Evolutionary conservation across 2,797 vertebrate genomes (phyloP).

Genomic region (Neomorphus geoffroyi): DNA sequence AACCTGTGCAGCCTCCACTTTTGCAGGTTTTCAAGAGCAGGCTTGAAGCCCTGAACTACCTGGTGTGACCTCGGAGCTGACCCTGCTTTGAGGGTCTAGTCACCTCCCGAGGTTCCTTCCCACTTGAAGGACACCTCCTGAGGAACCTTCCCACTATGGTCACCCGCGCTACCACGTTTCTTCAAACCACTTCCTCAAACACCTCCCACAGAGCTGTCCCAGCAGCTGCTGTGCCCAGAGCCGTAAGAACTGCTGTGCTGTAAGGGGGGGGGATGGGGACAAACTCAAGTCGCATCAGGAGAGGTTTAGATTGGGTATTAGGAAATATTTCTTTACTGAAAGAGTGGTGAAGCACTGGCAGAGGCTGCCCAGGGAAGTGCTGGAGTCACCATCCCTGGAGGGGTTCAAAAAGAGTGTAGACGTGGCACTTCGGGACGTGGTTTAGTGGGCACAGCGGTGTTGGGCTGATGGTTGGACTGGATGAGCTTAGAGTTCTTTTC

Average conservation of each 20-base stretch:
- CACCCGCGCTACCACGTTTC: neutral
- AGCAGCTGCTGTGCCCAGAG: neutral
- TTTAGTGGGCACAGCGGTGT: too few species aligned
- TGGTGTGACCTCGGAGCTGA: neutral
- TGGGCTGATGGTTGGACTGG: too few species aligned
- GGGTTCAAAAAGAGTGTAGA: too few species aligned
- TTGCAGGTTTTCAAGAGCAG: neutral
- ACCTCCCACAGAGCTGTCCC: neutral
- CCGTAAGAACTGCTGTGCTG: neutral
- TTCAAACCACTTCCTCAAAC: neutral
- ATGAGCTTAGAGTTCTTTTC: too few species aligned
- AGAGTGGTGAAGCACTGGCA: too few species aligned
- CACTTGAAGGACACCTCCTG: neutral
- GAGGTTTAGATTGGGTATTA: too few species aligned
- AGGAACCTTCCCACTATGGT: neutral
- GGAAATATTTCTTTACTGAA: too few species aligned
- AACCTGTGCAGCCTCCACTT: neutral
- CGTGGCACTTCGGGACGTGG: too few species aligned
- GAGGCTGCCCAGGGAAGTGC: too few species aligned
- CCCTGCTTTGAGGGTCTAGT: neutral
- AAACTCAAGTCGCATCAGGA: neutral
- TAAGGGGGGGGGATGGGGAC: fast-evolving
- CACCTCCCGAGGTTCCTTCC: neutral
- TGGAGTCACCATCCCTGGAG: too few species aligned
- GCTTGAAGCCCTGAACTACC: neutral